These are phyloP conservation scores for Apeltes quadracus DNA, from an alignment of 2,113 vertebrate species.

Conservation along the genomic window DNA sequence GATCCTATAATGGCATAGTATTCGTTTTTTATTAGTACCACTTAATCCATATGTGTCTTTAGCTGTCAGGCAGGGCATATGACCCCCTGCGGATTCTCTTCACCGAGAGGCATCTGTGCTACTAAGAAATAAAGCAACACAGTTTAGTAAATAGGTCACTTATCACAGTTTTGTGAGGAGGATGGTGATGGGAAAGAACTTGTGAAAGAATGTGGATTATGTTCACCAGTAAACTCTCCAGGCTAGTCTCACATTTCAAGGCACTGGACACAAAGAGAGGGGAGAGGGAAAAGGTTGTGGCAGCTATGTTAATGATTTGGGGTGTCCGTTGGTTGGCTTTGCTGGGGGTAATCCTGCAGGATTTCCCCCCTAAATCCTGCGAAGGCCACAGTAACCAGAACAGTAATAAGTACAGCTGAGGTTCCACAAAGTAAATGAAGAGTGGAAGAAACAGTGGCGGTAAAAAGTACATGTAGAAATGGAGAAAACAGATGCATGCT, in stretches of 20 bases:
- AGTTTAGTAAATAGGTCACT: neutral
- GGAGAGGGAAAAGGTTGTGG: constrained; percentile 23
- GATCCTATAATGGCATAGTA: neutral
- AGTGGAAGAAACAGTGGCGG: constrained; percentile 69
- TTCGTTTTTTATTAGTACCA: neutral
- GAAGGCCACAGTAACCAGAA: constrained; percentile 72
- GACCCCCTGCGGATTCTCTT: neutral
- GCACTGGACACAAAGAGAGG: constrained; percentile 26
- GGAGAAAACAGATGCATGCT: constrained; percentile 87
- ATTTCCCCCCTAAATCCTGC: constrained; percentile 56
- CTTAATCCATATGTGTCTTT: neutral
- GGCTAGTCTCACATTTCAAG: constrained; percentile 66
- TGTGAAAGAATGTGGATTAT: constrained; percentile 60
- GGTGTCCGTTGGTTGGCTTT: constrained; percentile 44
- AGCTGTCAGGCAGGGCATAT: neutral
- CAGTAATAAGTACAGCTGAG: constrained; percentile 71
- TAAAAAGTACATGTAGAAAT: constrained; percentile 82
- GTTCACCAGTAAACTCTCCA: constrained; percentile 50
- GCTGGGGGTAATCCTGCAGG: constrained; percentile 73
- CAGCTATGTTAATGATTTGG: constrained; percentile 59
- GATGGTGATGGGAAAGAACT: constrained; percentile 14
- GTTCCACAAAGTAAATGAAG: constrained; percentile 71
- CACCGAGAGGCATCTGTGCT: neutral
- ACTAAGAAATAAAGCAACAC: neutral
- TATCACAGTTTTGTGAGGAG: constrained; percentile 7